phyloP scores from a whole-genome alignment of 2,888 invertebrate species.

The Heterodera filipjevi region DNA sequence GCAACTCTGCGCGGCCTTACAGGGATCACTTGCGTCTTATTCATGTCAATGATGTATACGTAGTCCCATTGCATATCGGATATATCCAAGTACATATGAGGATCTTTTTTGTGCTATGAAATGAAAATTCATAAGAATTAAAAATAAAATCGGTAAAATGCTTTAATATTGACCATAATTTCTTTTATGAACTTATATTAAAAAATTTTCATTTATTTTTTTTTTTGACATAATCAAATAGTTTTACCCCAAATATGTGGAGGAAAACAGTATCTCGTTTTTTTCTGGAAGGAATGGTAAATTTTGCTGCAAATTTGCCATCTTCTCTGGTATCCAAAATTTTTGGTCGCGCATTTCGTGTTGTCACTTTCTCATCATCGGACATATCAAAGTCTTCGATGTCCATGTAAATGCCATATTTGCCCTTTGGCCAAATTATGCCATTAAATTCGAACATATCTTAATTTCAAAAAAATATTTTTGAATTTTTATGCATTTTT shows the following conservation, averaged over 20 bases:
- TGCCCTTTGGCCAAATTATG: not conserved
- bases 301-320: not conserved
- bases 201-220: no score
- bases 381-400: not conserved
- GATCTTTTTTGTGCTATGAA: not conserved
- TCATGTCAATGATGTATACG: not conserved
- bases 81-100: not conserved
- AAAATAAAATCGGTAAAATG: not conserved
- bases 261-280: not conserved
- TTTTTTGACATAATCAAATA: not conserved
- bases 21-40: not conserved
- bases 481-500: not conserved
- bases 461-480: not conserved
- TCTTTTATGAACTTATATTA: no score
- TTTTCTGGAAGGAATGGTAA: not conserved
- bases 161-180: not conserved
- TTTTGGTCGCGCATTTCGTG: not conserved
- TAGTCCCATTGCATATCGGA: not conserved
- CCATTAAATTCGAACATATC: not conserved
- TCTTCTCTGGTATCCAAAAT: not conserved
- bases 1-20: not conserved
- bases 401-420: not conserved
- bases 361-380: constrained; percentile 7
- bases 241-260: not conserved
- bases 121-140: not conserved